Evolutionary conservation across 2,797 vertebrate species (phyloP).

Genomic region (Sitta carolinensis): DNA sequence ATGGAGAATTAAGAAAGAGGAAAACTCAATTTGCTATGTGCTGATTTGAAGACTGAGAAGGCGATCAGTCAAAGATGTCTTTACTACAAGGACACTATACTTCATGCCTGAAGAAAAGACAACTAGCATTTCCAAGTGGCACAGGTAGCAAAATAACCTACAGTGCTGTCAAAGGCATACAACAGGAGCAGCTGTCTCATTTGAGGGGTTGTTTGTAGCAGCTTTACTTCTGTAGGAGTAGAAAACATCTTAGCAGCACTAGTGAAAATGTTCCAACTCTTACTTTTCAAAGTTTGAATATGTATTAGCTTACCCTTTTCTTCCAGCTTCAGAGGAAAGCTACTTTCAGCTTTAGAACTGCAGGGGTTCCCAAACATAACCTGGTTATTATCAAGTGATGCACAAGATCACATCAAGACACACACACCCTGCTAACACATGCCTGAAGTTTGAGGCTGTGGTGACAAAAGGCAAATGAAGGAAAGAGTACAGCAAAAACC

Average conservation of each 20-base stretch:
- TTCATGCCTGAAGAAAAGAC: background rate
- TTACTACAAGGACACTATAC: background rate
- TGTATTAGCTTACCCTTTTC: background rate
- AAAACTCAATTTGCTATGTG: background rate
- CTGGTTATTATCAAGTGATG: background rate
- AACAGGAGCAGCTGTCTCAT: background rate
- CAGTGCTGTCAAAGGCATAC: background rate
- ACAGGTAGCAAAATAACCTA: background rate
- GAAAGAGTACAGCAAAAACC: background rate
- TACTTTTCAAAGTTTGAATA: background rate
- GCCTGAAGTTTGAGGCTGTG: background rate
- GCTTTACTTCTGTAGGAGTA: background rate
- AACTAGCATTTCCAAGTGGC: background rate
- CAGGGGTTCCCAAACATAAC: background rate
- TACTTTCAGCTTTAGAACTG: background rate
- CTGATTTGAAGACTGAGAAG: background rate
- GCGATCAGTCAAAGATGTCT: background rate
- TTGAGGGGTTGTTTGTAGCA: background rate
- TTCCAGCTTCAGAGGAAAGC: background rate
- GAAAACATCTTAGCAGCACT: background rate
- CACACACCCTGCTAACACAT: rapidly evolving
- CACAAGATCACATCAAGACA: background rate
- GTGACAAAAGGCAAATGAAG: background rate
- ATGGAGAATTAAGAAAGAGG: background rate
- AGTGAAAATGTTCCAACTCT: background rate